These are phyloP conservation scores for Microplitis manilae DNA, from an alignment of 2,888 invertebrate genomes.

Conservation along the genomic window DNA sequence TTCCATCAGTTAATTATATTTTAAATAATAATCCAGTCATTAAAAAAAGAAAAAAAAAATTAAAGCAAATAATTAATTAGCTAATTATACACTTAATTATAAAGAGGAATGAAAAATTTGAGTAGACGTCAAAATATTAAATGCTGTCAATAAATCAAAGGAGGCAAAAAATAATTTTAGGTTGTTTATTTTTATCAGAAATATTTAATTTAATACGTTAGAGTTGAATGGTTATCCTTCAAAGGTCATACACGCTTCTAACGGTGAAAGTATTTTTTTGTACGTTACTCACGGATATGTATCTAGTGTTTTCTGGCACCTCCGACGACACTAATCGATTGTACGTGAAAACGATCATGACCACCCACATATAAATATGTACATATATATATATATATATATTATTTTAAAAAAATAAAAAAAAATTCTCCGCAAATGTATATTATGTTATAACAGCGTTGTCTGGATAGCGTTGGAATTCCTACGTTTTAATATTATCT, in stretches of 20 bases:
- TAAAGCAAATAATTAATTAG: no score
- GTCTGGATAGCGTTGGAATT: conserved; percentile 1
- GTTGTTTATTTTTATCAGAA: neutral
- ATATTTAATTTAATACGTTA: neutral
- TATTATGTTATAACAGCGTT: neutral
- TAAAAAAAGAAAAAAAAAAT: no score
- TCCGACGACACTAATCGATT: conserved; percentile 8
- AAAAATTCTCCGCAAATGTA: conserved; percentile 8
- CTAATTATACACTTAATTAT: no score
- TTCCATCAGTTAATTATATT: no score
- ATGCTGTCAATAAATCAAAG: neutral
- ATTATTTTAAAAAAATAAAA: neutral
- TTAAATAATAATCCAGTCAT: no score
- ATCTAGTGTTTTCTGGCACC: neutral
- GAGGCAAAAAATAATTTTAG: neutral
- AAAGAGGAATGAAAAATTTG: no score
- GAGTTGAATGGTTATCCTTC: neutral
- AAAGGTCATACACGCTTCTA: neutral
- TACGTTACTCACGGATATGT: neutral
- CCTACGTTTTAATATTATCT: conserved; percentile 6
- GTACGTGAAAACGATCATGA: conserved; percentile 4
- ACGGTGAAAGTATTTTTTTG: conserved; percentile 2
- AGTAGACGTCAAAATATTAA: no score
- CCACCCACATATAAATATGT: neutral
- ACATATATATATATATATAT: neutral